Percentiles rank a stretch among this genome's conserved stretches.
phyloP scores from a whole-genome alignment of 2,797 vertebrate genomes.

The Girardinus metallicus region DNA sequence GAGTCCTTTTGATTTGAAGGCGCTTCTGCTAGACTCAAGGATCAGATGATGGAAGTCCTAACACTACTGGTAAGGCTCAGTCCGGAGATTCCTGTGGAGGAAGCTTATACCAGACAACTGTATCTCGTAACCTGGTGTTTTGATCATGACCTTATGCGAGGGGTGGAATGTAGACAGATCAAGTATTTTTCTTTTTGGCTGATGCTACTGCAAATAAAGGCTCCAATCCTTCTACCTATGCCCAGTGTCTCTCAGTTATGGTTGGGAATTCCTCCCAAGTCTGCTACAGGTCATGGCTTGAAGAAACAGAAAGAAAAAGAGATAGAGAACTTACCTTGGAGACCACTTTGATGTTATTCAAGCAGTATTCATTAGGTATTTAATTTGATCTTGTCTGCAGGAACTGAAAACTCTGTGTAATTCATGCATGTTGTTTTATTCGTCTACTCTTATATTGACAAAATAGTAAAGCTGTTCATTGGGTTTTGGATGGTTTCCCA shows the following conservation, averaged over 20 bases:
- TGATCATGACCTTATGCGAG: neutral
- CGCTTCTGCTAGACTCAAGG: neutral
- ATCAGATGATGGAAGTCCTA: neutral
- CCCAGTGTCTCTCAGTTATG: neutral
- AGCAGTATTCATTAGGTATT: neutral
- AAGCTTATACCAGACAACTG: neutral
- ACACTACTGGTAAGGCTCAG: neutral
- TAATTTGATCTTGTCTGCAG: neutral
- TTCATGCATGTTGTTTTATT: neutral
- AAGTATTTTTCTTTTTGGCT: neutral
- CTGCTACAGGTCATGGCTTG: neutral
- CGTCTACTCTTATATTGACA: constrained; percentile 13
- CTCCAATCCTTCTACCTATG: neutral
- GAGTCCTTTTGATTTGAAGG: neutral
- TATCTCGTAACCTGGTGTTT: neutral
- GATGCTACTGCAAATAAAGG: neutral
- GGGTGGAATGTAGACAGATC: neutral
- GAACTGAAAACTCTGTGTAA: neutral
- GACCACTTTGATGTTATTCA: neutral
- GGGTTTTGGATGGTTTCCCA: constrained; percentile 12
- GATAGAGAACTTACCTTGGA: neutral
- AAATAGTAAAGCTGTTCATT: constrained; percentile 24
- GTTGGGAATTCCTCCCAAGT: neutral
- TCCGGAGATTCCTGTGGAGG: neutral
- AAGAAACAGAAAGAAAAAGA: neutral